Base-by-base conservation (phyloP, 1,140 invertebrate species). In the Amyelois transitella region DNA sequence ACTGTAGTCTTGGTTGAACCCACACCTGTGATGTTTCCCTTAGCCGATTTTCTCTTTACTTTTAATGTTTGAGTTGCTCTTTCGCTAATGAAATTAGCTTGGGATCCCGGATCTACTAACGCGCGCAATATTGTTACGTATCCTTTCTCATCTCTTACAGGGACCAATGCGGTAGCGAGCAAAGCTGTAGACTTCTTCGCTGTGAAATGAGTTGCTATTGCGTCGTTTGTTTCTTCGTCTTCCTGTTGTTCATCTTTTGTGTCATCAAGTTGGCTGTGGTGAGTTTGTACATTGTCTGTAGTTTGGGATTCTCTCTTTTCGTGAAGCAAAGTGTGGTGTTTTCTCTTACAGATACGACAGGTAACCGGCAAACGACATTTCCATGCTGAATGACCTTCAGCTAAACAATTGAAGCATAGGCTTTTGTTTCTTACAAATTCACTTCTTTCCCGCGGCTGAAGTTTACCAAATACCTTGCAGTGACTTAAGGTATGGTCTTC, bases 11-110 rank as follows among this genome's bases (percentile, higher is more conserved):
- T 24, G 1, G 24, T 49, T n/a, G 14, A 18, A 18, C 53, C 53
- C 0, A 55, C 25, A 18, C 53, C 53, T 14, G 55, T 58, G 14
- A 60, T 21, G 6, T 18, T 18, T 19, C 58, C 58, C 43, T 50
- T 25, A 66, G 38, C 53, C 48, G 17, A 64, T 44, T 1, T 55
- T 57, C 28, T 60, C 43, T 66, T 49, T 32, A 54, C 18, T 38
- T 5, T 51, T 38, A 69, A 21, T 10, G 38, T n/a, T 53, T 69
- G 67, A 28, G 55, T 56, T 3, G 58, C 64, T 28, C 53, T 19
- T 48, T 69, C 64, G 19, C n/a, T 64, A 25, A 69, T 58, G 43
- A 69, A 66, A 4, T 43, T 55, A 18, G 55, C 58, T 53, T 69
- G 58, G 18, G 67, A 69, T 5, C 64, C 60, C 22, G 43, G 58